Conservation (phyloP, 2,888 invertebrate species). For the Parnassius orleans region DNA sequence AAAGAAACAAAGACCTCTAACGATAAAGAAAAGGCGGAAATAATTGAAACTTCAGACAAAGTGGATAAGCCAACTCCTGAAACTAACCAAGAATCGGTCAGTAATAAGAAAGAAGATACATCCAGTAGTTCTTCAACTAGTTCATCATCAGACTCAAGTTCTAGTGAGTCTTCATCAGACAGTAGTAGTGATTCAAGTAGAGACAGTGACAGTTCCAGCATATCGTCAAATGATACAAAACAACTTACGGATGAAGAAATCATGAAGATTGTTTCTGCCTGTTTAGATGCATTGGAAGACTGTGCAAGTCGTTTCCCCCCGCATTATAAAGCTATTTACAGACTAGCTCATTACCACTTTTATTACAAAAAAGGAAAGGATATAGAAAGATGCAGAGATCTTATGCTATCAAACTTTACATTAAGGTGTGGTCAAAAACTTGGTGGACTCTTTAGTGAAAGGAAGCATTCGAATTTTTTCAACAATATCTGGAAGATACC, state of each 20-base stretch:
- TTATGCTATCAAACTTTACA: slow-evolving; percentile 85
- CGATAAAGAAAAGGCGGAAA: slow-evolving; percentile 33
- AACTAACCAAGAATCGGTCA: slow-evolving; percentile 21
- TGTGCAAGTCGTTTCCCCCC: slow-evolving; percentile 93
- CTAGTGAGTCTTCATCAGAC: slow-evolving; percentile 77
- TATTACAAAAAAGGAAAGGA: slow-evolving; percentile 85
- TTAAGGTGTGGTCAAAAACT: slow-evolving; percentile 85
- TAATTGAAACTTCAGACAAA: slow-evolving; percentile 40
- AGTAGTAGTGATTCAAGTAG: slow-evolving; percentile 75
- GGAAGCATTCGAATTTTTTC: slow-evolving; percentile 93
- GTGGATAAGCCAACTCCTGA: slow-evolving; percentile 36
- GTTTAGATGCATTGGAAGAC: slow-evolving; percentile 89
- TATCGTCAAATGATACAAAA: slow-evolving; percentile 59
- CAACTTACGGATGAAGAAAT: slow-evolving; percentile 77
- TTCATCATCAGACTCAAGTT: slow-evolving; percentile 78
- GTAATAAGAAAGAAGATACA: slow-evolving; percentile 51
- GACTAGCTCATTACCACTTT: slow-evolving; percentile 91
- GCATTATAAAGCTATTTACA: slow-evolving; percentile 95
- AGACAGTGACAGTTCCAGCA: slow-evolving; percentile 77
- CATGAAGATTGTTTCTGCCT: slow-evolving; percentile 83
- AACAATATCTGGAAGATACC: slow-evolving; percentile 97
- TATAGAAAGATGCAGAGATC: slow-evolving; percentile 85
- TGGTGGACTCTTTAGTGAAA: slow-evolving; percentile 91
- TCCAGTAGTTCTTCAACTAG: slow-evolving; percentile 65
- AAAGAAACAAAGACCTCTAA: slow-evolving; percentile 24